Evolutionary conservation across 2,113 vertebrate genomes (phyloP), one percentile per base, ranked within the genome.

Genomic region (Sapayoa aenigma): DNA sequence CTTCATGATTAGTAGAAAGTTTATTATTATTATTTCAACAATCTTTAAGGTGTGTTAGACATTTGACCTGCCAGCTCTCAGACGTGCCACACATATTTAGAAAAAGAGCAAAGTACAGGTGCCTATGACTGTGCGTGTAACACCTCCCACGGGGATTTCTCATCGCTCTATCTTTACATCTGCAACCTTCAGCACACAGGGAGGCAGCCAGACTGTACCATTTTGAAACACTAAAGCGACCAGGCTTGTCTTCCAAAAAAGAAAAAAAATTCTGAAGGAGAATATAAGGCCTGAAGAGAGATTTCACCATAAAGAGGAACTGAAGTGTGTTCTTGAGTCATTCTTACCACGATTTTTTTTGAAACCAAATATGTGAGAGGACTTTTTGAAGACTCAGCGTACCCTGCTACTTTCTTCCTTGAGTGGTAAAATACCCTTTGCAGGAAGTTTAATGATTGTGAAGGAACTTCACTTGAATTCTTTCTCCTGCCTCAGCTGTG

Each of bases 171-270:
- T 81, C 90, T 78, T 63, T 37, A 41, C 37, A 92, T 84, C 88
- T 75, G 77, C 83, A 97, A 89, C 56, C 60, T 59, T 80, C 82
- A 86, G 85, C 80, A 77, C 60, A 52, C n/a, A 90, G 60, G 39
- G 8, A 90, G 84, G 46, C 53, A 58, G 28, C 28, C 68, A 81
- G 72, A 78, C 76, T 18, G 59, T 15, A 47, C 14, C 59, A 37
- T 49, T 87, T 22, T 53, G 58, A 93, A 95, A 91, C 30, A 21
- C 30, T 67, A 68, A 35, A 28, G 71, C 59, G 85, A 76, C 2
- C 1, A 46, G 20, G 27, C 30, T 27, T 39, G 19, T 49, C 41
- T 69, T 56, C 39, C 47, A 75, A 18, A 15, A 30, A 35, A 3
- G 11, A 4, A 15, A 35, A 37, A 22, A 25, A 16, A 7, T 15